Conservation (phyloP, 2,888 invertebrate genomes). For the Bimastos eiseni region DNA sequence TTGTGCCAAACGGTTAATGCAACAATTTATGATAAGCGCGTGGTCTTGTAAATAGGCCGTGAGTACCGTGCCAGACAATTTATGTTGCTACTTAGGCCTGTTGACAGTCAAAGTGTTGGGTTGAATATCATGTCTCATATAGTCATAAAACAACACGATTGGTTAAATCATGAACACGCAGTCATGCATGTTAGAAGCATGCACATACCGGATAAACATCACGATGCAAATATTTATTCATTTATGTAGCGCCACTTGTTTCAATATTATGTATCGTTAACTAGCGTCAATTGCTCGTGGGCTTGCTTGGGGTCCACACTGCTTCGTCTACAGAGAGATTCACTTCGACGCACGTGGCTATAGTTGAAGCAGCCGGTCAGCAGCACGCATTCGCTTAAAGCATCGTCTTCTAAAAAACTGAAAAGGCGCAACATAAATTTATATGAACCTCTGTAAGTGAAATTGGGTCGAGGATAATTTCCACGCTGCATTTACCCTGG, state of each 20-base stretch:
- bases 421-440: too few relatives aligned
- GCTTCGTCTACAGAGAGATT: too few relatives aligned
- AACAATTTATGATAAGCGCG: background rate
- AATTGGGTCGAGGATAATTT: background rate
- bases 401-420: background rate
- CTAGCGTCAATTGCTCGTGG: background rate
- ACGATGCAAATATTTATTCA: background rate
- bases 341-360: background rate
- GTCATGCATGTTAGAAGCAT: background rate
- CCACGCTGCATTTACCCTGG: background rate
- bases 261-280: background rate
- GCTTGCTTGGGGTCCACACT: background rate
- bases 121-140: background rate
- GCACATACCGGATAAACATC: background rate
- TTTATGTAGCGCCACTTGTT: background rate
- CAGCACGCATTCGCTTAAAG: background rate
- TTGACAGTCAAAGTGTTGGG: background rate
- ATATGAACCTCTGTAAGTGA: background rate
- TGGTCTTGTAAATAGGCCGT: background rate
- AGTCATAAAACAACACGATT: background rate
- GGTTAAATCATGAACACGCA: background rate
- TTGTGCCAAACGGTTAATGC: background rate
- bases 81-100: background rate
- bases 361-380: background rate
- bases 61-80: background rate